Percentiles rank a stretch among this genome's conserved stretches.
These are phyloP conservation scores for Caenorhabditis plicata DNA, from an alignment of 2,888 invertebrate genomes.

Conservation along the genomic window DNA sequence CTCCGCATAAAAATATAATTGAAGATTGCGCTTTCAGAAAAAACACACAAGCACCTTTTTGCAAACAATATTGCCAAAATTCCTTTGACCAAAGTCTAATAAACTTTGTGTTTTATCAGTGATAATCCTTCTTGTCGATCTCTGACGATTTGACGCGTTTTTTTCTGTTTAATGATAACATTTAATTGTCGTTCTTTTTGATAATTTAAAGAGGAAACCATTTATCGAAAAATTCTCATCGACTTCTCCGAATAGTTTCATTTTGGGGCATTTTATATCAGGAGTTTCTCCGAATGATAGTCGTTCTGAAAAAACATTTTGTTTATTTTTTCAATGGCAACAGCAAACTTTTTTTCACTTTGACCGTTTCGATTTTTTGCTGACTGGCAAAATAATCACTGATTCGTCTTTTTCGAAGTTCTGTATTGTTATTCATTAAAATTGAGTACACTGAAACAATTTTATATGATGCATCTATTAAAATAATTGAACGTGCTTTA, in stretches of 20 bases:
- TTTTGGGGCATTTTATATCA: conserved; percentile 17
- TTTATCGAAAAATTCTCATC: too few relatives aligned
- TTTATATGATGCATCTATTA: too few relatives aligned
- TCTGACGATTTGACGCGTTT: neutral
- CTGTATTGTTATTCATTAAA: neutral
- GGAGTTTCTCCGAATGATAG: neutral
- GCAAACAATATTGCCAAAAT: conserved; percentile 14
- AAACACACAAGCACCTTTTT: conserved; percentile 11
- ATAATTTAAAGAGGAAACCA: too few relatives aligned
- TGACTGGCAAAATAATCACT: conserved; percentile 5
- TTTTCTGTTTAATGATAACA: too few relatives aligned
- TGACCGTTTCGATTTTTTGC: neutral
- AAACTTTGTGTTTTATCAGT: conserved; percentile 12
- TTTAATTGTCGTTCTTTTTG: neutral
- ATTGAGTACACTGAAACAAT: too few relatives aligned
- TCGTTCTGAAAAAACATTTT: neutral
- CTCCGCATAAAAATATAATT: too few relatives aligned
- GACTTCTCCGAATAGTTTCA: conserved; percentile 1
- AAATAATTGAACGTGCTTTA: too few relatives aligned
- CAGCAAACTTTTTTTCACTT: conserved; percentile 4
- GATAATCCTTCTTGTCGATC: too few relatives aligned
- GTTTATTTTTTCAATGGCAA: too few relatives aligned
- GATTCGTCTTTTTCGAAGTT: conserved; percentile 8
- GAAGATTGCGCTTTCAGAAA: too few relatives aligned
- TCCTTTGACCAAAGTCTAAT: conserved; percentile 16